Conservation (phyloP, 2,113 vertebrate genomes). For the Lepidothrix coronata region DNA sequence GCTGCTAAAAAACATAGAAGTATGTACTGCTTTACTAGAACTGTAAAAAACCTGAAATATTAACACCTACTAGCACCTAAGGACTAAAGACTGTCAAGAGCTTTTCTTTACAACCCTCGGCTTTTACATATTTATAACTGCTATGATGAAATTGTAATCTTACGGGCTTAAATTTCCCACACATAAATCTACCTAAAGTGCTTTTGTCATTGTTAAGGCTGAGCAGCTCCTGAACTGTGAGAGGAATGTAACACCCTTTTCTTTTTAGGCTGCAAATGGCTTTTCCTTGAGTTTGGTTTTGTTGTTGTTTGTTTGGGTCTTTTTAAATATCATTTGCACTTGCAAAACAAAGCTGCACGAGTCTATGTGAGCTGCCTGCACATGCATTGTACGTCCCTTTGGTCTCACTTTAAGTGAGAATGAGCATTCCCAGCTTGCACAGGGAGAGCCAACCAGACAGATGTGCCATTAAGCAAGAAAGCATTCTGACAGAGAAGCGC, state of each 20-base stretch:
- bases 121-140: neutral
- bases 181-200: neutral
- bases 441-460: neutral
- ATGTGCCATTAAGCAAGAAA: neutral
- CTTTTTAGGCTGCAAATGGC: neutral
- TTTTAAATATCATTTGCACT: neutral
- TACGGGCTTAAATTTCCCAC: neutral
- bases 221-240: neutral
- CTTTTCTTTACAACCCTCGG: neutral
- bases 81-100: neutral
- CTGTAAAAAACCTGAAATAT: neutral
- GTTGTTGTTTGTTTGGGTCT: neutral
- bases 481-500: neutral
- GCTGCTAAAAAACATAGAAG: neutral
- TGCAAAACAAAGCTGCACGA: neutral
- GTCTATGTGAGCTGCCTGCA: neutral
- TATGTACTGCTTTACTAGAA: neutral
- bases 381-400: fast-evolving
- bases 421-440: neutral
- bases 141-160: neutral
- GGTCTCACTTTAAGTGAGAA: neutral
- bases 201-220: neutral
- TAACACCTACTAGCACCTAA: neutral
- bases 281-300: neutral
- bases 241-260: neutral